Base-by-base conservation (phyloP, 1,140 invertebrate genomes). In the Eueides isabella region DNA sequence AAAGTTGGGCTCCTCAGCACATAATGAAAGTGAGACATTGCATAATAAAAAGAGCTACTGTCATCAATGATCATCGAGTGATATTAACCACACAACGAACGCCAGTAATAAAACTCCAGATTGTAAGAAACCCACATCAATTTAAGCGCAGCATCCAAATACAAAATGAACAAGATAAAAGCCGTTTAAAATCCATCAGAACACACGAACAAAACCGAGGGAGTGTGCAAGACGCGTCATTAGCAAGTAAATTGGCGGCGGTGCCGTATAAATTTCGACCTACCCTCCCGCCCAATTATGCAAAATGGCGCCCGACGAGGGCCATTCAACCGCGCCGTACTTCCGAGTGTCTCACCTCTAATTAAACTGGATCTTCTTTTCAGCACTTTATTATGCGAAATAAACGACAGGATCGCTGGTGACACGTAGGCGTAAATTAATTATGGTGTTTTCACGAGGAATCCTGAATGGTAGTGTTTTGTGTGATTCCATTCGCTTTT, bases 261-360 rank as follows among this genome's bases (percentile, higher is more conserved):
- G 81, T 83, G 79, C 82, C 84, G 87, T 89, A 92, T 91, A 92
- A 91, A 92, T 92, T 92, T 87, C 85, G 87, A 85, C 76, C 88
- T 86, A 85, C 89, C 87, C 88, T 89, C 88, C 81, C 86, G 89
- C 90, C 87, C 90, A 92, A 91, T 92, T 92, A 92, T 92, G 90
- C 89, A 92, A 91, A 92, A 91, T 92, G 90, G 87, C 90, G 85
- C 81, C 90, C 88, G 81, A 87, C 87, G 86, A 90, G 90, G 79
- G 85, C 85, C 87, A 91, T 92, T 88, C 85, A 91, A 80, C 75
- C 84, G 81, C 85, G 83, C 79, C 84, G 87, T 85, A 84, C 86
- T 87, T 85, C 84, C 82, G 83, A 84, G 88, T 89, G 86, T 89
- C 88, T 88, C 89, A 90, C 86, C 87, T 90, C 90, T 92, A 92